Evolutionary conservation across 2,113 vertebrate genomes (phyloP), one percentile per base, ranked within the genome.

Genomic region (Hymenochirus boettgeri): DNA sequence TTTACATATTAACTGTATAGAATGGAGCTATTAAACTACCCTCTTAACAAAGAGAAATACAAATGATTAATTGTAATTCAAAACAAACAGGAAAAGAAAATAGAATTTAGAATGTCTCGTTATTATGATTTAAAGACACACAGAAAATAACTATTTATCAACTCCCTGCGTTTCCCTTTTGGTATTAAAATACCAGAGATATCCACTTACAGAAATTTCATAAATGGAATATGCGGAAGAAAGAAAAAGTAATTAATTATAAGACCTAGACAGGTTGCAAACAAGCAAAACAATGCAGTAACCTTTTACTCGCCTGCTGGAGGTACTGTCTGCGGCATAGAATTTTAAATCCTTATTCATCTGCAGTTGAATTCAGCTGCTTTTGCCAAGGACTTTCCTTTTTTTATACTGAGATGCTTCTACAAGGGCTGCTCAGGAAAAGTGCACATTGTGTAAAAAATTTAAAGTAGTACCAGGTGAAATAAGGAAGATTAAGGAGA

Each of bases 341-440:
- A 84, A 86, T 86, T 84, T 83, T 83, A 86, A 86, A 86, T 83
- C 82, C 85, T 86, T 82, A 82, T 85, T 88, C 83, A 82, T 85
- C 85, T 85, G 84, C 82, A 86, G 87, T 83, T 81, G 76, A 84
- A 85, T 65, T 85, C 82, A 82, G 80, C 78, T 81, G 77, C 71
- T 76, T 82, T 65, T 88, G 85, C 81, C 77, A 84, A 81, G 79
- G 79, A 82, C 83, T 77, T 78, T 79, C 45, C n/a, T 52, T 60
- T 66, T 46, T 56, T 25, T 45, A 24, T 48, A 75, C 77, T 65
- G 48, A 73, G 78, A 78, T 65, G 79, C 76, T 82, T 81, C 75
- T 79, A 80, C 70, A 78, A 18, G 3, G 46, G 73, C 75, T 81
- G 71, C 74, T 84, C 78, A 83, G 63, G 1, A 33, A 79, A 79